Conservation (phyloP, 2,888 invertebrate genomes). For the Stenchaetothrips biformis region DNA sequence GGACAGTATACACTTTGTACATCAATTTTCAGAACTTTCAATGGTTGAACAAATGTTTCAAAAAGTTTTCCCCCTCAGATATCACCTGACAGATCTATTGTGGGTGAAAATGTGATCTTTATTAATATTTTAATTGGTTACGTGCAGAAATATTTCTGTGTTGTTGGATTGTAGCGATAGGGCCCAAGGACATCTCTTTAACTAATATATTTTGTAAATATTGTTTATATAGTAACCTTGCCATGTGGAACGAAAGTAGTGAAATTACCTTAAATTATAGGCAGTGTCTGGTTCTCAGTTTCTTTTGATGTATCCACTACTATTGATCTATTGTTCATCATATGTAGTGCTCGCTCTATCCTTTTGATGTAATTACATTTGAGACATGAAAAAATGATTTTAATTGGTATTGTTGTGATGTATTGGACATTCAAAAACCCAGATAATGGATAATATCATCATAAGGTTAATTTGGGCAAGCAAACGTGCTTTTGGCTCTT, state of each 20-base stretch:
- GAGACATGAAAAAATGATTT: constrained; percentile 5
- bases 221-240: constrained; percentile 19
- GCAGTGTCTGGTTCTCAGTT: constrained; percentile 8
- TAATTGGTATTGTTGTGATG: not conserved
- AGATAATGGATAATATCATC: not conserved
- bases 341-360: constrained; percentile 11
- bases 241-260: constrained; percentile 13
- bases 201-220: constrained; percentile 24
- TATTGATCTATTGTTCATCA: constrained; percentile 13
- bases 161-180: constrained; percentile 21
- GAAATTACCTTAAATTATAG: constrained; percentile 10
- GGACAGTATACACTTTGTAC: constrained; percentile 21
- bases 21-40: constrained; percentile 10
- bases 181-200: constrained; percentile 23
- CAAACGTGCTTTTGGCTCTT: constrained; percentile 2
- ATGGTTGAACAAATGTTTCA: not conserved
- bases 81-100: constrained; percentile 10
- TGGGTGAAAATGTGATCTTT: constrained; percentile 22
- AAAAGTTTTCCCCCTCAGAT: not conserved
- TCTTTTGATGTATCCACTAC: constrained; percentile 3
- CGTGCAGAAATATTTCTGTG: constrained; percentile 13
- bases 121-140: constrained; percentile 19
- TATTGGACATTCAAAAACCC: not conserved
- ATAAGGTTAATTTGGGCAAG: not conserved
- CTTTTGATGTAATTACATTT: not conserved